A percentile compares a stretch with the other conserved stretches of the same genome.
These are phyloP conservation scores for Callimorpha dominula DNA, from an alignment of 2,888 invertebrate species.

Conservation along the genomic window DNA sequence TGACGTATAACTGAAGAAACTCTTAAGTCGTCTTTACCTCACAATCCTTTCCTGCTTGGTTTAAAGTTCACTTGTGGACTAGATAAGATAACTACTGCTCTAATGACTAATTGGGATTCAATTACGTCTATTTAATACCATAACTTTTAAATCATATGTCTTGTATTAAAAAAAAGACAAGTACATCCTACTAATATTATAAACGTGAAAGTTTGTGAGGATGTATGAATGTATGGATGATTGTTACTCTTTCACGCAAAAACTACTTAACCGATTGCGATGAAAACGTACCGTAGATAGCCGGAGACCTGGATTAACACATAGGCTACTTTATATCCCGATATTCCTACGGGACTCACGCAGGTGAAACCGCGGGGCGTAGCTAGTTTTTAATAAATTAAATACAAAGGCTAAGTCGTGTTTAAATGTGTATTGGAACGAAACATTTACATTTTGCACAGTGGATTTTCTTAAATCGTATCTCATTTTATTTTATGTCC, in stretches of 20 bases:
- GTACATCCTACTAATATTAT: background rate
- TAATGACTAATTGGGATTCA: background rate
- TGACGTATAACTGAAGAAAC: background rate
- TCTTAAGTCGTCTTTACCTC: background rate
- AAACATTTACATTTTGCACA: background rate
- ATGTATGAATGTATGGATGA: too few species aligned
- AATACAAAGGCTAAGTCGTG: background rate
- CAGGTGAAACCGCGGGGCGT: too few species aligned
- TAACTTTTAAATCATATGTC: background rate
- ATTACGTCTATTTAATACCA: background rate
- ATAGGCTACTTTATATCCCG: too few species aligned
- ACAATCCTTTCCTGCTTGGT: background rate
- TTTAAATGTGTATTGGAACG: background rate
- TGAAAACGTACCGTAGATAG: too few species aligned
- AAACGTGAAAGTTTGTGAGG: too few species aligned
- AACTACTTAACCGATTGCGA: too few species aligned
- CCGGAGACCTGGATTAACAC: too few species aligned
- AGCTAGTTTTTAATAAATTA: background rate
- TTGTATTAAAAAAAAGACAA: background rate
- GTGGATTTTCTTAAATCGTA: constrained; percentile 8
- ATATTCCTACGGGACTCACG: too few species aligned
- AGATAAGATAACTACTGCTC: background rate
- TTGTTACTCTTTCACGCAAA: too few species aligned
- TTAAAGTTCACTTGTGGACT: background rate
- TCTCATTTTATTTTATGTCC: constrained; percentile 10